Evolutionary conservation across 2,888 invertebrate genomes (phyloP).

Genomic region (Anticlea derivata): DNA sequence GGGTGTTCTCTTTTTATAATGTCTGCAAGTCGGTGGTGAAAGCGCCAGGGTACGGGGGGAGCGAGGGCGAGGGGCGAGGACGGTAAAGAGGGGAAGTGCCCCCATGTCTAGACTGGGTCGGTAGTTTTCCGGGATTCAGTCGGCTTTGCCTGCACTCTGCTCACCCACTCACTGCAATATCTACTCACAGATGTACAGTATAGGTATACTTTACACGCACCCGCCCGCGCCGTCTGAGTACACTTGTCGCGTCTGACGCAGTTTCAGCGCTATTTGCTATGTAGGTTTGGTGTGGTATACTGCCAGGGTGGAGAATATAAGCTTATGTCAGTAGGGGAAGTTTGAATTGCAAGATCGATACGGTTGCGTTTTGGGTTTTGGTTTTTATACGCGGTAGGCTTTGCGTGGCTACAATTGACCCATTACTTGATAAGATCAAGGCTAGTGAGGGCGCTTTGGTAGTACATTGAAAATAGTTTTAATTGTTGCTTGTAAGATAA

Average conservation of each 20-base stretch:
- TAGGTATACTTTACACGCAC: conserved; percentile 36
- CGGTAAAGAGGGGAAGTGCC: conserved; percentile 71
- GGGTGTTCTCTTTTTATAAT: conserved; percentile 73
- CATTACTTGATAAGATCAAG: conserved; percentile 35
- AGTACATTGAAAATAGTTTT: conserved; percentile 18
- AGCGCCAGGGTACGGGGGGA: conserved; percentile 61
- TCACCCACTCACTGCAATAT: conserved; percentile 81
- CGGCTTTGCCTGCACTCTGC: conserved; percentile 80
- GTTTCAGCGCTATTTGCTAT: conserved; percentile 65
- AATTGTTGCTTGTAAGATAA: conserved; percentile 17
- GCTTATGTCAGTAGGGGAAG: conserved; percentile 62
- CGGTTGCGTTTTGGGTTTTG: conserved; percentile 38
- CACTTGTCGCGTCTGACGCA: conserved; percentile 72
- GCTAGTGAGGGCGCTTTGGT: conserved; percentile 14
- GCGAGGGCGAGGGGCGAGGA: conserved; percentile 44
- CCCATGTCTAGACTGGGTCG: conserved; percentile 85
- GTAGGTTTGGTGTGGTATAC: conserved; percentile 40
- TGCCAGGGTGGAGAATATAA: conserved; percentile 53
- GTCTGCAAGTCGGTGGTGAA: conserved; percentile 77
- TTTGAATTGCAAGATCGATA: conserved; percentile 50
- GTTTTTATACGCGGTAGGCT: conserved; percentile 29
- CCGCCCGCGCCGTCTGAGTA: conserved; percentile 64
- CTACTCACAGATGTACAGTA: conserved; percentile 57
- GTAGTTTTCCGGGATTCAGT: conserved; percentile 84
- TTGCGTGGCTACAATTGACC: conserved; percentile 37